Conservation (phyloP, 2,888 invertebrate species). For the Spilosoma lubricipeda region DNA sequence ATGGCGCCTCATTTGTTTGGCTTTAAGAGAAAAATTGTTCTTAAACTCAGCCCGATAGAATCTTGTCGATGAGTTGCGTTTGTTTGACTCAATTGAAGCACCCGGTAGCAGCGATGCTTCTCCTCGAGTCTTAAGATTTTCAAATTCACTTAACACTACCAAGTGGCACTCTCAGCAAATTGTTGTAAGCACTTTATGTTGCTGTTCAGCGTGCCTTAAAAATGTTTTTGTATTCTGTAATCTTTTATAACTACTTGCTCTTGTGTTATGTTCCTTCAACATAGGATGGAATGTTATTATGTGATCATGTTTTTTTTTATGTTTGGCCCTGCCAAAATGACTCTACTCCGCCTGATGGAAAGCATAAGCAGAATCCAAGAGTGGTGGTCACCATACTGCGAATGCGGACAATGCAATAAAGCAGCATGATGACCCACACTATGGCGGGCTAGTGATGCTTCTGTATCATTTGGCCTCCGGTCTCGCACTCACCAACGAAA, state of each 20-base stretch:
- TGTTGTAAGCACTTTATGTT: conserved; percentile 63
- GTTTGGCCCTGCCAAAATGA: too few species aligned
- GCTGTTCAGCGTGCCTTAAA: conserved; percentile 71
- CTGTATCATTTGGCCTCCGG: too few species aligned
- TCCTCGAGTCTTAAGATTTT: conserved; percentile 58
- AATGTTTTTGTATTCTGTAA: conserved; percentile 68
- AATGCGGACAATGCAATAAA: too few species aligned
- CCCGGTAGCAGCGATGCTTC: conserved; percentile 38
- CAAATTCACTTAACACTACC: conserved; percentile 78
- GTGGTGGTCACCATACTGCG: too few species aligned
- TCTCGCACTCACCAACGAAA: too few species aligned
- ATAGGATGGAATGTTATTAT: conserved; percentile 49
- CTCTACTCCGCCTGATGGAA: too few species aligned
- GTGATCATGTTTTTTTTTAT: conserved; percentile 54
- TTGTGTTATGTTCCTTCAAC: conserved; percentile 60
- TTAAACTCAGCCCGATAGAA: conserved; percentile 81
- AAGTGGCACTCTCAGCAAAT: conserved; percentile 69
- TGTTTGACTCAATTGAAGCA: conserved; percentile 76
- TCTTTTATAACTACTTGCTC: conserved; percentile 50
- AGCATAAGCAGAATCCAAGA: too few species aligned
- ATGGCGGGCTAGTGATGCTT: too few species aligned
- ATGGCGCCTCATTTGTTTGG: conserved; percentile 86
- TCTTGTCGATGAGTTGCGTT: conserved; percentile 83
- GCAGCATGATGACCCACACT: too few species aligned
- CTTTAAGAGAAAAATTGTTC: conserved; percentile 86